Evolutionary conservation across 2,888 invertebrate species (phyloP), one percentile per base, ranked within the genome.

Genomic region (Sarcophaga carnaria): DNA sequence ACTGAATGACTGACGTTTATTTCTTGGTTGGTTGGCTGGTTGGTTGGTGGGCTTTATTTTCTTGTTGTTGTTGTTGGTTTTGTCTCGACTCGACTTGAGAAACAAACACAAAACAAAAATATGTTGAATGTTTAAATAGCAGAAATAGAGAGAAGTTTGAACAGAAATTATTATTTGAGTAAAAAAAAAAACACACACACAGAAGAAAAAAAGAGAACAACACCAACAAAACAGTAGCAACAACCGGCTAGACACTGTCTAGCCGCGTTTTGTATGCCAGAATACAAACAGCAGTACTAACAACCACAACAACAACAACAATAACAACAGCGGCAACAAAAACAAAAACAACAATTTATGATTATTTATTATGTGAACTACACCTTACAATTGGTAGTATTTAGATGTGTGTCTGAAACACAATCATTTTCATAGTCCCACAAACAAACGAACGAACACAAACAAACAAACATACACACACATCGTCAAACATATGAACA

Each of bases 191-290:
- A 37, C 3, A 37, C 37, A 37, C 8, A 37, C 8, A 37, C 37
- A 37, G 10, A 37, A 49, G 64, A 71, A 64, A 82, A 62, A 83
- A 66, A 75, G 60, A 75, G 69, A 83, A 83, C 81, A 83, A 82
- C 86, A 85, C 17, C 71, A 81, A 85, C 85, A 85, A 83, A 87
- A 84, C 92, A 17, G 54, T 54, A 54, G 91, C 37, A 37, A 10
- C 37, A 37, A 37, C 8, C 91, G 92, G 92, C 92, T 90, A 92
- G 92, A 92, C 92, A 92, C 88, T 91, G 92, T 92, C 92, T 92
- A 92, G 92, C 92, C 92, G 90, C 89, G 80, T 85, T 78, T 85
- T 85, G 63, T 54, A 76, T 76, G 75, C 62, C 22, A 77, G 71
- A 77, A n/a, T 54, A 78, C 60, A 80, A 71, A 66, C 49, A 60